Conservation (phyloP, 2,888 invertebrate species). For the Galeopsomyia nigrocyanea region DNA sequence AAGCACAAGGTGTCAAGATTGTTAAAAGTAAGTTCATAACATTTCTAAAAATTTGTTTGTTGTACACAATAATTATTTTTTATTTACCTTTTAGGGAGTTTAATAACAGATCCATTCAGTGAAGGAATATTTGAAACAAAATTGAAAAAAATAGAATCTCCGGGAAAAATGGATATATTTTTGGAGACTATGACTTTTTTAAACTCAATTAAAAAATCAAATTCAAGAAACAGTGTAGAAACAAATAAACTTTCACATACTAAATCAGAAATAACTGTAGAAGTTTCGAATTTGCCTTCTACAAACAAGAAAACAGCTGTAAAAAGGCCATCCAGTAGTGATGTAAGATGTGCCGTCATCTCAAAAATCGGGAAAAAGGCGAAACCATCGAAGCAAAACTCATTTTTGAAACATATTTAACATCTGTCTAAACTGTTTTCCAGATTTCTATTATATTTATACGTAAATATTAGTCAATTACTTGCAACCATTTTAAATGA, state of each 20-base stretch:
- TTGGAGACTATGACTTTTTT: slow-evolving; percentile 50
- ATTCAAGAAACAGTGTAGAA: background rate
- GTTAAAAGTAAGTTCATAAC: slow-evolving; percentile 56
- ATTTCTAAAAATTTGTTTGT: background rate
- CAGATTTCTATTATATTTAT: no score
- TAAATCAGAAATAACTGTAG: slow-evolving; percentile 10
- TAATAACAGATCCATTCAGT: slow-evolving; percentile 57
- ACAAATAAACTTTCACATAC: slow-evolving; percentile 3
- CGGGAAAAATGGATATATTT: slow-evolving; percentile 49
- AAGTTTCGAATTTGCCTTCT: background rate
- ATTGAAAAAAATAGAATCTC: slow-evolving; percentile 22
- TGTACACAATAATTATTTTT: slow-evolving; percentile 17
- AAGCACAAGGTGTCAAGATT: slow-evolving; percentile 59
- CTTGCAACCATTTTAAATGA: no score
- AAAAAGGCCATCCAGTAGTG: slow-evolving; percentile 21
- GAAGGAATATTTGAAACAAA: slow-evolving; percentile 51
- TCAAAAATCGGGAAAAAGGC: slow-evolving; percentile 22
- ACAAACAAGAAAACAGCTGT: slow-evolving; percentile 2
- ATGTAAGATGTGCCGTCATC: slow-evolving; percentile 37
- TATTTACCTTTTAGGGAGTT: slow-evolving; percentile 54
- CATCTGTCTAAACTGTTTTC: no score
- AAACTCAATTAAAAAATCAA: slow-evolving; percentile 39
- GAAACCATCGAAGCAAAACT: slow-evolving; percentile 27
- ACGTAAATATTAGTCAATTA: no score
- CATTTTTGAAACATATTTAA: slow-evolving; percentile 3